Percentiles rank a stretch among this genome's conserved stretches.
phyloP scores from a whole-genome alignment of 2,113 vertebrate species.

The Mastomys natalensis region DNA sequence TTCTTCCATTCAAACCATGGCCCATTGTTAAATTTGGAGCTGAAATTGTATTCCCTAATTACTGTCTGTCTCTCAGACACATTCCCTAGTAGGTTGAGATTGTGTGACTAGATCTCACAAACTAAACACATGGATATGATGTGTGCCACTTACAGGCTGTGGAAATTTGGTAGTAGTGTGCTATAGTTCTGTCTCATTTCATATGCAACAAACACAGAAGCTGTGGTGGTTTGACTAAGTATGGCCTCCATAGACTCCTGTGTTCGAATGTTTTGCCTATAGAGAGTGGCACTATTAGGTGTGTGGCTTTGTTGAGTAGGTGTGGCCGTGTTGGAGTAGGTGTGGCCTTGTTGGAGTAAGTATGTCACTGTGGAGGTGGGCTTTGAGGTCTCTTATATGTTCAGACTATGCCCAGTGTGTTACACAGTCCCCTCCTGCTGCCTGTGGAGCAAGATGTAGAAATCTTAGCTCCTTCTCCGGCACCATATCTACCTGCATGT shows the following conservation, averaged over 20 bases:
- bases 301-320: too few species aligned
- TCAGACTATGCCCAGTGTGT: too few species aligned
- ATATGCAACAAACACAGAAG: neutral
- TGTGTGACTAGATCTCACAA: neutral
- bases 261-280: neutral
- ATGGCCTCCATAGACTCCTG: too few species aligned
- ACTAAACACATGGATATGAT: neutral
- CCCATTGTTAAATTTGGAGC: neutral
- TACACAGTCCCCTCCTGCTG: too few species aligned
- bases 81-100: neutral
- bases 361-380: too few species aligned
- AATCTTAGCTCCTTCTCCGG: too few species aligned
- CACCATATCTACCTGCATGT: too few species aligned
- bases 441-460: too few species aligned
- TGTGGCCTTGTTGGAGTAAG: too few species aligned
- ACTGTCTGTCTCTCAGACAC: neutral
- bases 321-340: too few species aligned
- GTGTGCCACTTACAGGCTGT: neutral
- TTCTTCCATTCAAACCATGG: neutral
- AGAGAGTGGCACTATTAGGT: neutral
- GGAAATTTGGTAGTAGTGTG: neutral
- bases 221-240: too few species aligned
- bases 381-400: too few species aligned
- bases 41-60: neutral
- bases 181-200: neutral